Percentiles rank a stretch among this genome's conserved stretches.
These are phyloP conservation scores for Meiosimyza decipiens DNA, from an alignment of 2,888 invertebrate species.

Conservation along the genomic window DNA sequence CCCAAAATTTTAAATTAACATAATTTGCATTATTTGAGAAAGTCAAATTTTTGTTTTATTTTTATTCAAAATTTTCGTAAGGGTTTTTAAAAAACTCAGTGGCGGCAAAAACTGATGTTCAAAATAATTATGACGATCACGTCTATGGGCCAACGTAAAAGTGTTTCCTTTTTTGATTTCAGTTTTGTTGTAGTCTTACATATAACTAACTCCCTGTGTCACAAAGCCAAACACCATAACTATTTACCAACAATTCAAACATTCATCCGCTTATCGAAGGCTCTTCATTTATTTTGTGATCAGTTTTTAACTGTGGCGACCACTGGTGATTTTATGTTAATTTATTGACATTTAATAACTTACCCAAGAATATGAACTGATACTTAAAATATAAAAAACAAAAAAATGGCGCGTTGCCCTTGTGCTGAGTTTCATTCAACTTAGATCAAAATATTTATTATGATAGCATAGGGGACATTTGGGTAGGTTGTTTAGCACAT, in stretches of 20 bases:
- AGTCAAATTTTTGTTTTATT: too few relatives aligned
- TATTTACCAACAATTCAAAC: neutral
- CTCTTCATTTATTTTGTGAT: slow-evolving; percentile 39
- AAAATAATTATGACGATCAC: slow-evolving; percentile 52
- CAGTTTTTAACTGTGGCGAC: slow-evolving; percentile 39
- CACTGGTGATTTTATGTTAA: slow-evolving; percentile 34
- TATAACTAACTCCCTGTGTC: neutral
- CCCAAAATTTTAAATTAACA: too few relatives aligned
- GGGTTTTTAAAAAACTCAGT: neutral
- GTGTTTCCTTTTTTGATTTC: slow-evolving; percentile 49
- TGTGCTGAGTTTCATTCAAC: slow-evolving; percentile 43
- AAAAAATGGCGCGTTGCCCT: slow-evolving; percentile 42
- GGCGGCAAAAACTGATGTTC: slow-evolving; percentile 11
- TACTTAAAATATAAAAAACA: slow-evolving; percentile 35
- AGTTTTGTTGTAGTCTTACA: neutral
- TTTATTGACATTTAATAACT: slow-evolving; percentile 31
- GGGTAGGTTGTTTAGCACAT: too few relatives aligned
- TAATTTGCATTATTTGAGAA: too few relatives aligned
- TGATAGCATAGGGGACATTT: neutral
- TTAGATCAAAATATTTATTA: slow-evolving; percentile 37
- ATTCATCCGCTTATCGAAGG: slow-evolving; percentile 6
- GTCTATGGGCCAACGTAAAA: slow-evolving; percentile 41
- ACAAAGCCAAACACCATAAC: neutral
- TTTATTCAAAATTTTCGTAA: neutral
- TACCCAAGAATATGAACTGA: slow-evolving; percentile 7